Evolutionary conservation across 2,797 vertebrate species (phyloP).

Genomic region (Periophthalmus magnuspinnatus): DNA sequence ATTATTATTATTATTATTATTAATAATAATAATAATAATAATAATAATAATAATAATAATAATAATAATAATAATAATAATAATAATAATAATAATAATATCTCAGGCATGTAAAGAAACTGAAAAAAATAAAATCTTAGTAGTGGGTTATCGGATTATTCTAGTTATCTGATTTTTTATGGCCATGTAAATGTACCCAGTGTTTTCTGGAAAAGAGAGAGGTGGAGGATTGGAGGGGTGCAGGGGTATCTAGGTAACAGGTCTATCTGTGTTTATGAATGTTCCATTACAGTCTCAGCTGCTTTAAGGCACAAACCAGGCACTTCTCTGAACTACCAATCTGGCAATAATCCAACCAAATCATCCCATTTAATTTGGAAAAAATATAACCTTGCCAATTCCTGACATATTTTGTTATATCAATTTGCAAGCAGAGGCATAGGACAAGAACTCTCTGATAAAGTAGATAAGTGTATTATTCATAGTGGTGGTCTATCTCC

Average conservation of each 20-base stretch:
- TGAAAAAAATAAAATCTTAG: no score
- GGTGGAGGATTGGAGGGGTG: constrained; percentile 25
- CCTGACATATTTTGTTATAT: background rate
- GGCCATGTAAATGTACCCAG: no score
- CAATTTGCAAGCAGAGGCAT: background rate
- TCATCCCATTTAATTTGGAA: no score
- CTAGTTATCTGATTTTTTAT: no score
- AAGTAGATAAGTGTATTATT: background rate
- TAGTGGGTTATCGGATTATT: no score
- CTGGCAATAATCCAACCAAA: background rate
- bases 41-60: no score
- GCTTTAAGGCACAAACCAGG: constrained; percentile 30
- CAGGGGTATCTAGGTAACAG: constrained; percentile 73
- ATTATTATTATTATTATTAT: no score
- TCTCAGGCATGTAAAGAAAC: no score
- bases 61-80: no score
- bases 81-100: no score
- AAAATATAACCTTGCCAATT: no score
- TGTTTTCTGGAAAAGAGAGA: constrained; percentile 22
- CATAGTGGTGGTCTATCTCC: background rate
- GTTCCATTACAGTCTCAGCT: constrained; percentile 56
- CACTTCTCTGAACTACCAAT: constrained; percentile 17
- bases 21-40: no score
- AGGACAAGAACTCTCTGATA: background rate
- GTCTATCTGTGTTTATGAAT: constrained; percentile 63